These are phyloP conservation scores for Montipora foliosa DNA, from an alignment of 64 coral and sea anemone species.

Conservation along the genomic window DNA sequence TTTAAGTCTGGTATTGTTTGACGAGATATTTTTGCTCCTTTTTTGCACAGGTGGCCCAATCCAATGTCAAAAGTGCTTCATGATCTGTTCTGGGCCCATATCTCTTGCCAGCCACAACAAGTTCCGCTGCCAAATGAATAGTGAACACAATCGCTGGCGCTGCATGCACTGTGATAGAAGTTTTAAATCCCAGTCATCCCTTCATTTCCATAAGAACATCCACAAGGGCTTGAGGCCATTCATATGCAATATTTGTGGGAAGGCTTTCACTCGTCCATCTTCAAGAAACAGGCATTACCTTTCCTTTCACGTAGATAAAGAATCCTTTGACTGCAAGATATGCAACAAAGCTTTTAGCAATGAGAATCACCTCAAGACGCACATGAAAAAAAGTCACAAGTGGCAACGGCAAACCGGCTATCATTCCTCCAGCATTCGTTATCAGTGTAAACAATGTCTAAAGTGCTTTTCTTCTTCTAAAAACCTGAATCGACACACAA, in stretches of 20 bases:
- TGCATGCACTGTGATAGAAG: slow-evolving; percentile 55
- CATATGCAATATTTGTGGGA: slow-evolving; percentile 16
- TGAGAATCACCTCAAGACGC: not conserved
- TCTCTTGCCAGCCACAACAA: slow-evolving; percentile 46
- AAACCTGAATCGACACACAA: not conserved
- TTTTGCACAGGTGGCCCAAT: slow-evolving; percentile 18
- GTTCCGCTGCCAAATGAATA: slow-evolving; percentile 45
- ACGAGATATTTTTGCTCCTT: not conserved
- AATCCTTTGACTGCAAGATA: not conserved
- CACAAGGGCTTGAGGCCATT: slow-evolving; percentile 36
- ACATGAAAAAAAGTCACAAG: not conserved
- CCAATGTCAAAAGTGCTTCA: slow-evolving; percentile 50
- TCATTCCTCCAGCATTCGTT: not conserved
- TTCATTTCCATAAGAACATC: slow-evolving; percentile 45
- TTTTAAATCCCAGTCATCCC: not conserved
- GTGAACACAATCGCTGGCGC: slow-evolving; percentile 30
- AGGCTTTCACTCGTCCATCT: not conserved
- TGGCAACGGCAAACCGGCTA: not conserved
- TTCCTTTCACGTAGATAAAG: not conserved
- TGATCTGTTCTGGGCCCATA: slow-evolving; percentile 20
- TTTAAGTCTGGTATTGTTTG: no score
- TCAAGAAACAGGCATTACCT: slow-evolving; percentile 11
- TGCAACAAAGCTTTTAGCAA: not conserved
- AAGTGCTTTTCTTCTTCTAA: not conserved
- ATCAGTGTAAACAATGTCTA: slow-evolving; percentile 2